Evolutionary conservation across 2,888 invertebrate genomes (phyloP).

Genomic region (Spisula solida): DNA sequence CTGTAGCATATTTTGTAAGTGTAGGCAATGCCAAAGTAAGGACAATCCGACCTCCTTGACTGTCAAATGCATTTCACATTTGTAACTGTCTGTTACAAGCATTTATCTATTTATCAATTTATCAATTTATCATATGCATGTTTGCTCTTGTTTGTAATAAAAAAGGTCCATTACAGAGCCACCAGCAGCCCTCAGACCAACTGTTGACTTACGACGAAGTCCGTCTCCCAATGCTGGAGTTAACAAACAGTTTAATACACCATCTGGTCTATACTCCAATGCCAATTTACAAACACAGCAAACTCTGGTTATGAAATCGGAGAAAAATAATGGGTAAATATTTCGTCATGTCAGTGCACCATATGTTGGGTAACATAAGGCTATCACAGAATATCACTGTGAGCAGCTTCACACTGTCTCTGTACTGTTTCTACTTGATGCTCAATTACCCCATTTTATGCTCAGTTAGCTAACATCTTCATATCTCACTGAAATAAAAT

Average conservation of each 20-base stretch:
- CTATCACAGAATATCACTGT: not conserved
- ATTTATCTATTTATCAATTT: too few species aligned
- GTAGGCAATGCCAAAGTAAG: too few species aligned
- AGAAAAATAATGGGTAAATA: conserved; percentile 53
- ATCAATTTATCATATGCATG: not conserved
- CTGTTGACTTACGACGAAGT: conserved; percentile 72
- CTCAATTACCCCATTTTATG: not conserved
- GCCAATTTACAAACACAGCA: conserved; percentile 90
- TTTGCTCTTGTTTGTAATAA: conserved; percentile 18
- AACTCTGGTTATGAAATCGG: conserved; percentile 39
- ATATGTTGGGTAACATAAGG: not conserved
- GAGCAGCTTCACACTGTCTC: not conserved
- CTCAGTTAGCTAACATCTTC: not conserved
- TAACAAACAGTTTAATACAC: conserved; percentile 96
- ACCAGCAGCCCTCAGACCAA: conserved; percentile 76
- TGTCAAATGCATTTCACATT: not conserved
- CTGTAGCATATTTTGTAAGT: too few species aligned
- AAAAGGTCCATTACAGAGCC: conserved; percentile 76
- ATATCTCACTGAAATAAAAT: not conserved
- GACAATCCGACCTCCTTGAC: too few species aligned
- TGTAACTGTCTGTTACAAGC: not conserved
- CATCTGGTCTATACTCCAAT: conserved; percentile 97
- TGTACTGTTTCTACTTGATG: not conserved
- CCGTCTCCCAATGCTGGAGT: conserved; percentile 73
- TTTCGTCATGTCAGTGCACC: not conserved